phyloP scores from a whole-genome alignment of 2,888 invertebrate genomes.

The Caenorhabditis angaria region DNA sequence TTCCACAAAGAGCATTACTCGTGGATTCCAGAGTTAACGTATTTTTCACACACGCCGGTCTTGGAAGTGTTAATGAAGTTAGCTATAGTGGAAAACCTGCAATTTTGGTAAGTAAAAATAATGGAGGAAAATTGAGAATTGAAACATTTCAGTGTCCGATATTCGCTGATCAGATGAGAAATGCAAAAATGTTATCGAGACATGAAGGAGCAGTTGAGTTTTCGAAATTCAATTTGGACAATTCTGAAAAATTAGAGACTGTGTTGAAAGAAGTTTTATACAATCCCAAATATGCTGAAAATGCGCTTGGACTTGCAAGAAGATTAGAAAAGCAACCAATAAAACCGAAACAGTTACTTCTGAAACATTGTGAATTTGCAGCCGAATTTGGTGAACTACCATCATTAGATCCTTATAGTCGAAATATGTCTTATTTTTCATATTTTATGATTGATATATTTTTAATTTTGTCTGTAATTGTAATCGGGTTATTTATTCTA shows the following conservation, averaged over 20 bases:
- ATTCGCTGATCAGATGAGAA: constrained; percentile 46
- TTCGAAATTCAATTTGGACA: constrained; percentile 31
- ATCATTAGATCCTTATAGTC: constrained; percentile 17
- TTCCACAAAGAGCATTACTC: constrained; percentile 4
- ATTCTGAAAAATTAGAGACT: no score
- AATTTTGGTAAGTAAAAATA: not conserved
- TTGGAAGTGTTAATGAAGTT: not conserved
- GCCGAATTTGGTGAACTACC: constrained; percentile 27
- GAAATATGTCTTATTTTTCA: constrained; percentile 26
- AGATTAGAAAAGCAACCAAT: constrained; percentile 17
- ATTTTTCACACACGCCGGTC: not conserved
- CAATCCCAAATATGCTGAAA: not conserved
- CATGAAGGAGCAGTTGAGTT: constrained; percentile 35
- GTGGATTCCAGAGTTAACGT: not conserved
- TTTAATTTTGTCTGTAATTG: no score
- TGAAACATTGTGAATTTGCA: constrained; percentile 26
- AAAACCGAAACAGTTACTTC: constrained; percentile 17
- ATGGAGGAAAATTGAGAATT: no score
- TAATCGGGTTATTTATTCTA: no score
- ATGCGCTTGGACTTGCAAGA: not conserved
- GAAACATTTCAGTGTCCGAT: constrained; percentile 32
- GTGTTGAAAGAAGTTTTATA: no score
- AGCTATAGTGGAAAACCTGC: not conserved
- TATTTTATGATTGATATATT: constrained; percentile 22
- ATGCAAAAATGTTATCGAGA: constrained; percentile 40